Evolutionary conservation across 2,888 invertebrate genomes (phyloP).

Genomic region (Amblyjoppa fuscipennis): DNA sequence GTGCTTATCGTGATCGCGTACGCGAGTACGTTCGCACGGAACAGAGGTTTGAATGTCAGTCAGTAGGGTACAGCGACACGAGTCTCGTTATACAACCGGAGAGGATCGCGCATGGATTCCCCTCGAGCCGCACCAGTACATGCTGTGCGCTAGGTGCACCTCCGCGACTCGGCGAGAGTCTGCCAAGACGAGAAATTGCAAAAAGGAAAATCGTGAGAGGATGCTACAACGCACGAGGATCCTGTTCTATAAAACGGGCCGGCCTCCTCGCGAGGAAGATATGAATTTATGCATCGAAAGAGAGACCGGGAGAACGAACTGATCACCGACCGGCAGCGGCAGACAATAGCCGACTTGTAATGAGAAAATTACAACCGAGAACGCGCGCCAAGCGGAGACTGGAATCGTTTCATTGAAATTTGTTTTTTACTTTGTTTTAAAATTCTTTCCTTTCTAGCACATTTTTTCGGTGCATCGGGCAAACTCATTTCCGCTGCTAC

Average conservation of each 20-base stretch:
- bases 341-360: neutral
- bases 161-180: neutral
- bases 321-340: slow-evolving; percentile 1
- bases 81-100: slow-evolving; percentile 18
- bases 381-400: neutral
- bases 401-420: neutral
- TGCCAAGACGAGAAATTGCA: neutral
- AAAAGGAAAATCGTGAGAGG: slow-evolving; percentile 5
- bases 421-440: too few species aligned
- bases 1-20: neutral
- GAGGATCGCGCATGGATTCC: slow-evolving; percentile 7
- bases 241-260: neutral
- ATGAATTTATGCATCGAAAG: neutral
- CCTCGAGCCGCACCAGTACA: neutral
- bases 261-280: neutral
- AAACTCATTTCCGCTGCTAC: too few species aligned
- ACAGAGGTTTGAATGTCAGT: slow-evolving; percentile 38
- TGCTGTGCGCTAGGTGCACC: neutral
- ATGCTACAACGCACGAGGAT: neutral
- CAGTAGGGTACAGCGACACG: slow-evolving; percentile 41
- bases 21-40: neutral
- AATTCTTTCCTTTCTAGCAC: too few species aligned
- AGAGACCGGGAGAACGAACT: neutral
- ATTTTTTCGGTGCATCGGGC: too few species aligned
- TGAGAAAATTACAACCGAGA: slow-evolving; percentile 9